Evolutionary conservation across 2,113 vertebrate species (phyloP), one percentile per base, ranked within the genome.

Genomic region (Monarcha castaneiventris): DNA sequence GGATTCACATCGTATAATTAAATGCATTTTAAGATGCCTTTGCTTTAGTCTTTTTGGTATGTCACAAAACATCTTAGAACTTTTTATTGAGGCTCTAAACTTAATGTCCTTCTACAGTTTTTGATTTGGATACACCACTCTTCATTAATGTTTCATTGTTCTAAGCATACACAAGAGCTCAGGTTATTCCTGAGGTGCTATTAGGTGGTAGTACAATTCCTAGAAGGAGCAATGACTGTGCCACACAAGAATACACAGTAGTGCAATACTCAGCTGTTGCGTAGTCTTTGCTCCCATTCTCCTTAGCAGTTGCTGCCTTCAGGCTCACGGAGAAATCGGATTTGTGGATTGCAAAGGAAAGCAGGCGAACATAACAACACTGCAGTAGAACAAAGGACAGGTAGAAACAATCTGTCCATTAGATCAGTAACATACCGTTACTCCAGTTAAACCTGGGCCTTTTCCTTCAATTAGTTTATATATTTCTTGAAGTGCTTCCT

Each of bases 381-480:
- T 49, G 37, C n/a, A 49, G 32, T 11, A 74, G 68, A 66, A 76
- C 25, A 64, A 72, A 46, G 27, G 32, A 76, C 39, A 61, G 59
- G 63, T 22, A 93, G 20, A 58, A 66, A 69, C 20, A 76, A 61
- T 32, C 48, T 30, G 54, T 35, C 78, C 51, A 58, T 41, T 12
- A 37, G 26, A 78, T 27, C 46, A 82, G 35, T 48, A 77, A 87
- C 94, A 12, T 98, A 99, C 99, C 97, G 99, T 99, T 93, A 99
- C 99, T 97, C 99, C 99, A 51, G 98, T 94, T 95, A 99, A 99
- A 95, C 99, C 52, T 0, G 99, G 99, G 4, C 98, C 83, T 95
- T 99, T 99, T 93, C 99, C 99, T 97, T 99, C 99, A 6, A 99
- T 97, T 96, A 99, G 96, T 93, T 98, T 98, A 96, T 99, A 98